phyloP scores from a whole-genome alignment of 2,797 vertebrate genomes.

The Pterois miles region DNA sequence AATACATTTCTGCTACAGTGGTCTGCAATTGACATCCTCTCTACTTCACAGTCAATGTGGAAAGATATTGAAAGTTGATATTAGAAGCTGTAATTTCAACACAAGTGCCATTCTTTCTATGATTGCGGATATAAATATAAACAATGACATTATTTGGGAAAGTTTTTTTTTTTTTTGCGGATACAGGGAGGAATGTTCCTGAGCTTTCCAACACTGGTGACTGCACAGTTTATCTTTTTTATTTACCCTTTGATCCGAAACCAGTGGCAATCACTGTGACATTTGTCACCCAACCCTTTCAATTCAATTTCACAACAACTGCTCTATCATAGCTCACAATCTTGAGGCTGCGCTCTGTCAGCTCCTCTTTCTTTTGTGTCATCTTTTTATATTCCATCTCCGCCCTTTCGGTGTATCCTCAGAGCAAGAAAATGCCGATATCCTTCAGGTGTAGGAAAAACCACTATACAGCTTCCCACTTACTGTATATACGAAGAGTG shows the following conservation, averaged over 20 bases:
- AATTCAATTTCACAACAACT: conserved; percentile 84
- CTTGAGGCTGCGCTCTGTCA: conserved; percentile 62
- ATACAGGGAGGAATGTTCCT: conserved; percentile 34
- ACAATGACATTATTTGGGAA: conserved; percentile 43
- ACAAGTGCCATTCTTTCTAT: conserved; percentile 25
- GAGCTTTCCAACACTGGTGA: conserved; percentile 51
- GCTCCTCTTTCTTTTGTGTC: conserved; percentile 68
- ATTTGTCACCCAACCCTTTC: conserved; percentile 83
- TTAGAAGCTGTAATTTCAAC: conserved; percentile 57
- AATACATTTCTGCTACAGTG: conserved; percentile 18
- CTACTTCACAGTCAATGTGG: conserved; percentile 56
- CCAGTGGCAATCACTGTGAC: conserved; percentile 79
- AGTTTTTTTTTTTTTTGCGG: conserved; percentile 23
- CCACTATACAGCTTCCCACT: conserved; percentile 24
- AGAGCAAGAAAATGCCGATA: conserved; percentile 45
- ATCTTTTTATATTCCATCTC: conserved; percentile 57
- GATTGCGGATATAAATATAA: conserved; percentile 62
- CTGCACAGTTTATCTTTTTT: conserved; percentile 78
- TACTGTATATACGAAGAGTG: conserved; percentile 29
- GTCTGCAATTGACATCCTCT: conserved; percentile 35
- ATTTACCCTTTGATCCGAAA: conserved; percentile 81
- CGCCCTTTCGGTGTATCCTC: conserved; percentile 39
- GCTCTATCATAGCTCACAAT: conserved; percentile 77
- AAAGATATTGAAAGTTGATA: conserved; percentile 57
- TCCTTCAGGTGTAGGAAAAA: conserved; percentile 32